Conservation (phyloP, 2,888 invertebrate species). For the Abrostola tripartita region DNA sequence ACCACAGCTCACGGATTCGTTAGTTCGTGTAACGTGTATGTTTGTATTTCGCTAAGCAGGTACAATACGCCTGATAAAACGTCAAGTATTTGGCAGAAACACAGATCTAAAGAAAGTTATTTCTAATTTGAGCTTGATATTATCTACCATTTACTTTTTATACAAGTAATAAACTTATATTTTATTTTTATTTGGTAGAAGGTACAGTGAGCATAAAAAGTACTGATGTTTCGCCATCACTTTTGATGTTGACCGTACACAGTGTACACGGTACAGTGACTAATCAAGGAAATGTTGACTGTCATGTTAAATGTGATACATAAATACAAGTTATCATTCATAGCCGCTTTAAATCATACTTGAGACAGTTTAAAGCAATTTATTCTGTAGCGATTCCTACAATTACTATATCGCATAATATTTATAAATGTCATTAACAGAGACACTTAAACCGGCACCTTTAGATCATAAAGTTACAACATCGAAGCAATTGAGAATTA, state of each 20-base stretch:
- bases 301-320: background rate
- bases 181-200: no score
- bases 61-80: no score
- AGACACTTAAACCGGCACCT: slow-evolving; percentile 11
- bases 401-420: slow-evolving; percentile 34
- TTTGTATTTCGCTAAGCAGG: background rate
- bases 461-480: slow-evolving; percentile 19
- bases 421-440: slow-evolving; percentile 40
- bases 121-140: no score
- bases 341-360: slow-evolving; percentile 32
- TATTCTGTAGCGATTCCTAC: slow-evolving; percentile 30
- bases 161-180: no score
- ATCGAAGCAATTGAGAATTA: background rate
- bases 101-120: no score
- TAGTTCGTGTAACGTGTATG: slow-evolving; percentile 7
- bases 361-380: slow-evolving; percentile 17
- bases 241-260: background rate
- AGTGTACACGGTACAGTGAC: background rate
- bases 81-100: no score
- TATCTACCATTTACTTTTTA: no score
- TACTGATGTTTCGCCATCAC: background rate
- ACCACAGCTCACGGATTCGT: slow-evolving; percentile 8
- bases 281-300: slow-evolving; percentile 1
- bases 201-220: background rate
- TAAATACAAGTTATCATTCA: slow-evolving; percentile 3